phyloP scores from a whole-genome alignment of 2,113 vertebrate species.

The Chiloscyllium plagiosum region DNA sequence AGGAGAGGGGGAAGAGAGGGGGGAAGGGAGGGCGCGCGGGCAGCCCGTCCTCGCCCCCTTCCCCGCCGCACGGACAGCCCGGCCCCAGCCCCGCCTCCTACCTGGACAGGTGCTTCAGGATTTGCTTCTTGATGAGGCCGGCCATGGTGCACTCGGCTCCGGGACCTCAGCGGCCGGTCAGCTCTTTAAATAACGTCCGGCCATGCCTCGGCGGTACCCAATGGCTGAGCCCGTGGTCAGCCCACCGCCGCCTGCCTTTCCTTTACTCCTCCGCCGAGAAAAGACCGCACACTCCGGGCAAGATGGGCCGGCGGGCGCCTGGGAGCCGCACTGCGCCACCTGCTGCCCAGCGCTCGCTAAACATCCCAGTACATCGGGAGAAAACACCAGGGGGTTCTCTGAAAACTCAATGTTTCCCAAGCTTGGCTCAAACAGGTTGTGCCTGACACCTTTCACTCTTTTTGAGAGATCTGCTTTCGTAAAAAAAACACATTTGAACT shows the following conservation, averaged over 20 bases:
- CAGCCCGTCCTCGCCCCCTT: too few species aligned
- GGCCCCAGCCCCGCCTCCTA: slow-evolving; percentile 44
- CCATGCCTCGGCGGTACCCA: neutral
- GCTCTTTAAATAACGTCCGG: neutral
- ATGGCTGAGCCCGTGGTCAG: neutral
- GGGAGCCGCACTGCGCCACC: neutral
- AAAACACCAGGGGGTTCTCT: neutral
- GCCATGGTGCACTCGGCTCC: slow-evolving; percentile 62
- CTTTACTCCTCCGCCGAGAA: neutral
- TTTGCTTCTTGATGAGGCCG: slow-evolving; percentile 91
- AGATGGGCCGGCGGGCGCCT: neutral
- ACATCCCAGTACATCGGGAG: neutral
- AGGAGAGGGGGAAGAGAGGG: too few species aligned
- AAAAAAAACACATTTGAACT: neutral
- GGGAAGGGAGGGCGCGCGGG: too few species aligned
- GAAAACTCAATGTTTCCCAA: neutral
- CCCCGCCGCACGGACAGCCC: too few species aligned
- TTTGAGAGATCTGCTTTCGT: neutral
- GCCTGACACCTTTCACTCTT: neutral
- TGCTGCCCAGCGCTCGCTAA: too few species aligned
- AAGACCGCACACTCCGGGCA: neutral
- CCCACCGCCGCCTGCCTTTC: neutral
- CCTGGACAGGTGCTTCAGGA: slow-evolving; percentile 92
- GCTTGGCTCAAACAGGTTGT: neutral
- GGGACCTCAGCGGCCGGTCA: neutral